phyloP scores from a whole-genome alignment of 1,140 invertebrate species.

The Ladona fulva region DNA sequence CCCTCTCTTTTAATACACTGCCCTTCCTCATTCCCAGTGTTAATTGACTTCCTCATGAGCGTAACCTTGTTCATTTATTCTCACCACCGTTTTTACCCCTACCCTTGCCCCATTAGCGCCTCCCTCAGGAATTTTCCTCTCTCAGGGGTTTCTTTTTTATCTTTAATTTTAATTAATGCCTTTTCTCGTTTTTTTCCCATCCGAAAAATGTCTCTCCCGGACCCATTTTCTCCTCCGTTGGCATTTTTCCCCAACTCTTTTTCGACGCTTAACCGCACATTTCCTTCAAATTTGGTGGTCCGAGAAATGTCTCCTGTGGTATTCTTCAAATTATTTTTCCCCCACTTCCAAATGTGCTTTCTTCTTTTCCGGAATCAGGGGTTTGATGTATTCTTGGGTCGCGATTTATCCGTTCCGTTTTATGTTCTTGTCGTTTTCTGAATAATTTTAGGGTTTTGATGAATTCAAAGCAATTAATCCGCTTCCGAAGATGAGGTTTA shows the following conservation, averaged over 20 bases:
- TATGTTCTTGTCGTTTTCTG: no score
- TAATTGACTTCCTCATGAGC: conserved; percentile 4
- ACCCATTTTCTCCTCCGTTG: not conserved
- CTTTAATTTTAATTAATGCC: conserved; percentile 11
- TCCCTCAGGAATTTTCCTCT: conserved; percentile 8
- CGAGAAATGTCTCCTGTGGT: not conserved
- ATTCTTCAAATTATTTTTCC: no score
- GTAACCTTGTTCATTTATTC: conserved; percentile 2
- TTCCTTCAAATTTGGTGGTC: not conserved
- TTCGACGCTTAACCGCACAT: not conserved
- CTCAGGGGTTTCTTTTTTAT: not conserved
- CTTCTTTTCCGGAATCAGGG: no score
- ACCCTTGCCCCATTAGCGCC: not conserved
- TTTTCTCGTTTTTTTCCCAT: not conserved
- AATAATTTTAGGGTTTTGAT: no score
- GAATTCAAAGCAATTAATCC: no score
- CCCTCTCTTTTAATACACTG: not conserved
- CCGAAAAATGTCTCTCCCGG: not conserved
- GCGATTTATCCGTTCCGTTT: no score
- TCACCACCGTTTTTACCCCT: not conserved
- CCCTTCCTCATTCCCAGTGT: not conserved
- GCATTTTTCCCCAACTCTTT: not conserved
- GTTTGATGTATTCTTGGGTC: no score
- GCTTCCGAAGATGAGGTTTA: no score
- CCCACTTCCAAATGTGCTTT: no score